Conservation (phyloP, 2,113 vertebrate species). For the Euleptes europaea region DNA sequence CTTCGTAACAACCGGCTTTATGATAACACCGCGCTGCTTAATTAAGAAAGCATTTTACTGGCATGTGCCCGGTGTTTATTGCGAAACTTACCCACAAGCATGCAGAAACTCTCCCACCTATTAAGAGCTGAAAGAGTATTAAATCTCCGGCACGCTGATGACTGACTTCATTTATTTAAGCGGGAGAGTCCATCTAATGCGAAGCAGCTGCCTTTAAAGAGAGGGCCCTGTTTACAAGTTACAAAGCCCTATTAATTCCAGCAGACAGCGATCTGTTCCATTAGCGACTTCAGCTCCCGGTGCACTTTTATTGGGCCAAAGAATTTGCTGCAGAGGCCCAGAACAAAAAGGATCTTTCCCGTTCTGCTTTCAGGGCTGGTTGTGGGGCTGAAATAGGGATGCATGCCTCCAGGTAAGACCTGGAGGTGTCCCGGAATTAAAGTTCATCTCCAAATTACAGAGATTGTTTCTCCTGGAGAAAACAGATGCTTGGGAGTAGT, state of each 20-base stretch:
- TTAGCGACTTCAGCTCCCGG: slow-evolving; percentile 18
- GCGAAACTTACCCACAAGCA: slow-evolving; percentile 51
- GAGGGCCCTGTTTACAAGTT: slow-evolving; percentile 30
- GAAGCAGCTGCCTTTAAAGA: slow-evolving; percentile 44
- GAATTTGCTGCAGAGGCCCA: background rate
- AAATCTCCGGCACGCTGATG: slow-evolving; percentile 63
- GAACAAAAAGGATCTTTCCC: too few species aligned
- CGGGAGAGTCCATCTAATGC: slow-evolving; percentile 47
- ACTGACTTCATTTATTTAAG: slow-evolving; percentile 65
- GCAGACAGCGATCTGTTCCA: background rate
- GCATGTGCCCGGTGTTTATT: slow-evolving; percentile 55
- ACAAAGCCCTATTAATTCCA: slow-evolving; percentile 44
- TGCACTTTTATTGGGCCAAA: background rate
- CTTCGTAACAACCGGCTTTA: slow-evolving; percentile 48
- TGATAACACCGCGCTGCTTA: slow-evolving; percentile 60
- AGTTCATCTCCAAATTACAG: too few species aligned
- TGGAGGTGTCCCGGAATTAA: too few species aligned
- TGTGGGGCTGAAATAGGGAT: too few species aligned
- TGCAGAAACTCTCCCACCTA: background rate
- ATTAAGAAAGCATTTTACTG: slow-evolving; percentile 64
- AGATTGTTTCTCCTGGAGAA: too few species aligned
- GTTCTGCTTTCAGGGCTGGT: too few species aligned
- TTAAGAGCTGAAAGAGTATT: slow-evolving; percentile 49
- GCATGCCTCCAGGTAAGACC: too few species aligned
- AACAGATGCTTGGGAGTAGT: too few species aligned